Percentiles rank a stretch among this genome's conserved stretches.
Evolutionary conservation across 2,888 invertebrate species (phyloP).

Genomic region (Andrena camellia): DNA sequence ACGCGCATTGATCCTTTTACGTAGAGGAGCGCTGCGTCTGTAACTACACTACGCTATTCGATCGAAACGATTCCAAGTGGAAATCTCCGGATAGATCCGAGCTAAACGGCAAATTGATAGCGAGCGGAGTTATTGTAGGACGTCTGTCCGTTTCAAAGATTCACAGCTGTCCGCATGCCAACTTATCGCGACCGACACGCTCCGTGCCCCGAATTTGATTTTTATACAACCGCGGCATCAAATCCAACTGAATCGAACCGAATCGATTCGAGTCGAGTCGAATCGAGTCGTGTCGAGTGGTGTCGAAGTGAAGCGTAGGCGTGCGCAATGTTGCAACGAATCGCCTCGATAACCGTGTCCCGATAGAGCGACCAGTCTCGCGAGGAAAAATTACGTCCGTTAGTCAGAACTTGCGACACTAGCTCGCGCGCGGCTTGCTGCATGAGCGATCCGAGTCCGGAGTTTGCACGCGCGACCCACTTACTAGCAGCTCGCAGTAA

Average conservation of each 20-base stretch:
- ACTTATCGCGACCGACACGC: too few species aligned
- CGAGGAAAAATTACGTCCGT: slow-evolving; percentile 82
- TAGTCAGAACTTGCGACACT: slow-evolving; percentile 84
- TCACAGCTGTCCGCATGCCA: too few species aligned
- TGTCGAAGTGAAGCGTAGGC: slow-evolving; percentile 76
- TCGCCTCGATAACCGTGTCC: slow-evolving; percentile 78
- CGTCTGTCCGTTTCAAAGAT: too few species aligned
- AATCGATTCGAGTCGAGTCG: background rate
- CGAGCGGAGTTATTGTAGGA: too few species aligned
- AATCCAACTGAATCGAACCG: background rate
- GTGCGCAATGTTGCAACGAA: slow-evolving; percentile 80
- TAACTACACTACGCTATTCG: too few species aligned
- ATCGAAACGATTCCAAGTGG: too few species aligned
- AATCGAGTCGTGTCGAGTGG: background rate
- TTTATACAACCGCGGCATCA: too few species aligned
- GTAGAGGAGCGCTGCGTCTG: too few species aligned
- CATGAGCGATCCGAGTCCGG: slow-evolving; percentile 81
- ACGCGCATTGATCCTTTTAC: too few species aligned
- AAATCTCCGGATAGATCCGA: too few species aligned
- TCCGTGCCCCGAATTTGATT: too few species aligned
- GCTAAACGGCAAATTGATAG: too few species aligned
- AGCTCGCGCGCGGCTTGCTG: slow-evolving; percentile 77
- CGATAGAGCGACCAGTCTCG: slow-evolving; percentile 80
- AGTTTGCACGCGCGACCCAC: slow-evolving; percentile 79
- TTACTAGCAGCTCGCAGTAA: slow-evolving; percentile 60